phyloP scores from a whole-genome alignment of 2,888 invertebrate genomes.

The Heliconius aoede region DNA sequence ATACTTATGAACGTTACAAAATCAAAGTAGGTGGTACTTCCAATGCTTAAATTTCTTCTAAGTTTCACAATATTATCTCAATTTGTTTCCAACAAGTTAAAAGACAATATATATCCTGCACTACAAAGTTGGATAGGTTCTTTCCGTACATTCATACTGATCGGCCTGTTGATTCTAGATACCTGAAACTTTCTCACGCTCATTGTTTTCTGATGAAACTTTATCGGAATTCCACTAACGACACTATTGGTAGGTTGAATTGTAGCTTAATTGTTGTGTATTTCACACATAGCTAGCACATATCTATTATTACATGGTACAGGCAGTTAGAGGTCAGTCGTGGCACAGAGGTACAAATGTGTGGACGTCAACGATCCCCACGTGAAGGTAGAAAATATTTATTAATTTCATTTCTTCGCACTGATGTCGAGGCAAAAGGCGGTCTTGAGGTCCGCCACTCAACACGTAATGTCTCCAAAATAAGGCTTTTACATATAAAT shows the following conservation, averaged over 20 bases:
- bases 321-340: no score
- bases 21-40: background rate
- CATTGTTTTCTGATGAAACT: constrained; percentile 61
- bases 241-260: background rate
- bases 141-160: constrained; percentile 16
- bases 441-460: no score
- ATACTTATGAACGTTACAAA: background rate
- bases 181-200: constrained; percentile 59
- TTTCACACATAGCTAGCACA: no score
- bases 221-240: constrained; percentile 45
- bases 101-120: constrained; percentile 11
- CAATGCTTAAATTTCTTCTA: background rate
- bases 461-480: no score
- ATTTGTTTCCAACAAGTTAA: constrained; percentile 19
- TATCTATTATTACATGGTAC: background rate
- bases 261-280: background rate
- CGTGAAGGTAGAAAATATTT: no score
- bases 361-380: no score
- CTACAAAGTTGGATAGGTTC: constrained; percentile 16
- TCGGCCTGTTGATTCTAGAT: constrained; percentile 63
- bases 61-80: constrained; percentile 15
- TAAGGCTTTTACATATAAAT: no score
- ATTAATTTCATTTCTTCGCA: no score
- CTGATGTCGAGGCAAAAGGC: no score
- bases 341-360: no score